Base-by-base conservation (phyloP, 2,113 vertebrate genomes). In the Uropsilus gracilis region DNA sequence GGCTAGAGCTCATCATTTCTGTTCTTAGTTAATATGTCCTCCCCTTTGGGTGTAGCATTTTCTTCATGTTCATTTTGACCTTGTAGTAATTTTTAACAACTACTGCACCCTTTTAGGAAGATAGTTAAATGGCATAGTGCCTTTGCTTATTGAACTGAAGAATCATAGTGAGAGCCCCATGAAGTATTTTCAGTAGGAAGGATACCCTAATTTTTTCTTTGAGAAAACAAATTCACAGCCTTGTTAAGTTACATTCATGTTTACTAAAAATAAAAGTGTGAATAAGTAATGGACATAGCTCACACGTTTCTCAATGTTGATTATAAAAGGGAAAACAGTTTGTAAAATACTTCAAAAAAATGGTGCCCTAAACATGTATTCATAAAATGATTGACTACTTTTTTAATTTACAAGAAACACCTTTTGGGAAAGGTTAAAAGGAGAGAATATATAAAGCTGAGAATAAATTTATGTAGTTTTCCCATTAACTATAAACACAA, bases 231-330 rank as follows among this genome's bases (percentile, higher is more conserved):
- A 94, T 90, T 90, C 48, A 73, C 61, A 73, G 57, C 20, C 30
- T 57, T 94, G 57, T 83, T 95, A 89, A 88, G 57, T 89, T 63
- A 68, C 12, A 7, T 73, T 81, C 77, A 34, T 82, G n/a, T 76
- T 85, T 90, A 53, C 92, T 95, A 85, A 90, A 96, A 94, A 80
- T 94, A 84, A 91, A 95, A 73, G 85, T 90, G 88, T 95, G 86
- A 95, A 59, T 73, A 81, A 91, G 59, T 80, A 82, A 46, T 57
- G 77, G 85, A 50, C 30, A 63, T 28, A 88, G 61, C n/a, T 53
- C 61, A 82, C 88, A 89, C 34, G 2, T 86, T 91, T 76, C 86
- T 86, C 69, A 73, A 0, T 83, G 73, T 83, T 89, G 82, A 86
- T 59, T 94, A 66, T 46, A 72, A 13, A 61, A 81, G 71, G 69